Evolutionary conservation across 2,797 vertebrate species (phyloP), one percentile per base, ranked within the genome.

Genomic region (Darevskia mixta): DNA sequence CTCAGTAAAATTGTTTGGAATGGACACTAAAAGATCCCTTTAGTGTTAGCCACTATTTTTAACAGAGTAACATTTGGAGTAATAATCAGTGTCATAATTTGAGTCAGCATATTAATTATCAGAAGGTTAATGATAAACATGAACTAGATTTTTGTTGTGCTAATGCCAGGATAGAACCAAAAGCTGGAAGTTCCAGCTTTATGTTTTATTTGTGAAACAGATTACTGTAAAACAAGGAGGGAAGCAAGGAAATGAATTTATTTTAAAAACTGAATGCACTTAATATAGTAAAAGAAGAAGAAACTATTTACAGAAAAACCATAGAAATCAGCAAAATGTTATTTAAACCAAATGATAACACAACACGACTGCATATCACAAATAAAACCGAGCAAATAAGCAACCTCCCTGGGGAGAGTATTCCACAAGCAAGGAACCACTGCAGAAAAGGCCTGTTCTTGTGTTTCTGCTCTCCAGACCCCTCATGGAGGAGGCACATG

Each of bases 111-210:
- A 64, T 64, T 64, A 64, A 64, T 85, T 90, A 86, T 95, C 87
- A 92, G 92, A 91, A 89, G 91, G 90, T 92, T 96, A 88, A 43
- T 35, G 69, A 49, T 92, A 71, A 81, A 91, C 61, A 93, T 91
- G 91, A 94, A 73, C 81, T 85, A 92, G 87, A 83, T 91, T 92
- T 94, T 94, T 96, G 90, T 95, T 95, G 92, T 82, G 83, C 88
- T 94, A 92, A 90, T 95, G 88, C 89, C 93, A 84, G 87, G 84
- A 92, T 89, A 88, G 18, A 73, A 85, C 81, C 88, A 92, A 15
- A 72, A 91, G 66, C 0, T 0, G 32, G 45, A 84, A 89, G 20
- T 41, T 86, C 64, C 0, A 3, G 58, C 18, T n/a, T 43, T 58
- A 38, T 72, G 6, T 76, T 83, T 81, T 87, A 66, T 75, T 77